A percentile compares a stretch with the other conserved stretches of the same genome.
Conservation (phyloP, 2,888 invertebrate genomes). For the Leucophora obtusa region DNA sequence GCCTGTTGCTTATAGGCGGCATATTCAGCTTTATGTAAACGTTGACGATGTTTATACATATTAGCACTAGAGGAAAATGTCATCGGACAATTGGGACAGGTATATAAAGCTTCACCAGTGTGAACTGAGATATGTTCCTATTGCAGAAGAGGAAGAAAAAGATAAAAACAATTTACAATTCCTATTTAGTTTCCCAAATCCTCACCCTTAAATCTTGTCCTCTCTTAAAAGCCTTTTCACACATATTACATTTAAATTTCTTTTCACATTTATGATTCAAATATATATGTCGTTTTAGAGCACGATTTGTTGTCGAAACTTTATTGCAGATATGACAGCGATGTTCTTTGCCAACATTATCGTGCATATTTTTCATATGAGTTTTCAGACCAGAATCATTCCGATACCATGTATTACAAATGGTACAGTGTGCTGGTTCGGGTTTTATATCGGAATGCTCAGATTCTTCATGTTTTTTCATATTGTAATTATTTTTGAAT, state of each 20-base stretch:
- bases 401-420: conserved; percentile 76
- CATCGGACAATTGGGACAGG: conserved; percentile 77
- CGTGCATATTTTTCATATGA: conserved; percentile 75
- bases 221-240: conserved; percentile 76
- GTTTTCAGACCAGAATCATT: conserved; percentile 73
- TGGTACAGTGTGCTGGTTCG: conserved; percentile 74
- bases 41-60: conserved; percentile 77
- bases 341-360: conserved; percentile 71
- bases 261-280: conserved; percentile 76
- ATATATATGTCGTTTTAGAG: conserved; percentile 75
- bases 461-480: conserved; percentile 74
- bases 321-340: conserved; percentile 76
- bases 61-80: conserved; percentile 77
- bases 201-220: conserved; percentile 74
- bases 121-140: conserved; percentile 77
- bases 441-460: conserved; percentile 75
- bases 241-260: conserved; percentile 75
- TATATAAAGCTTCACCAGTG: conserved; percentile 76
- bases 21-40: conserved; percentile 75
- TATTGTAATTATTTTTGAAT: conserved; percentile 71
- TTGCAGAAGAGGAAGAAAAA: not conserved
- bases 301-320: conserved; percentile 73
- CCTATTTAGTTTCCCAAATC: not conserved
- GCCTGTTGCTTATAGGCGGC: conserved; percentile 74
- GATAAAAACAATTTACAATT: conserved; percentile 1